A percentile compares a stretch with the other conserved stretches of the same genome.
Conservation (phyloP, 1,140 invertebrate species). For the Micrasema minimum region DNA sequence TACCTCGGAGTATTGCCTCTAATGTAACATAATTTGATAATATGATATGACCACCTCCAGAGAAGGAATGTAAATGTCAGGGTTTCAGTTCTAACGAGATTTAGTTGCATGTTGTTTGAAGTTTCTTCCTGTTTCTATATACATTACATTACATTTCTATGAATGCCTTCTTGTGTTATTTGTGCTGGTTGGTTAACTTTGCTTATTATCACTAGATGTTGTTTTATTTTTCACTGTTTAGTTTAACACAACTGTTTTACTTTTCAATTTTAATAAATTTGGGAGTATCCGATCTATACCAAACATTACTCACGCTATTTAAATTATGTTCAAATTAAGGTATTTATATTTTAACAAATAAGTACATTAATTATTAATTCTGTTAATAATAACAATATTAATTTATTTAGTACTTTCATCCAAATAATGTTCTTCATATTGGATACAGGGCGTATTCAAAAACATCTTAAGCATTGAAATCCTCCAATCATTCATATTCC, state of each 20-base stretch:
- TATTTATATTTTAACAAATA: too few species aligned
- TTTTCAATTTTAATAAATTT: conserved; percentile 2
- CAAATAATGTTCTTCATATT: too few species aligned
- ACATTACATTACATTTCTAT: conserved; percentile 17
- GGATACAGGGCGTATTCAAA: too few species aligned
- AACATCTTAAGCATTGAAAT: too few species aligned
- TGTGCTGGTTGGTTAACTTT: background rate
- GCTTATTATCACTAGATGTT: conserved; percentile 12
- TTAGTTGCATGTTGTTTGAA: conserved; percentile 63
- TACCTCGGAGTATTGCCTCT: too few species aligned
- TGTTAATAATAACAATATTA: too few species aligned
- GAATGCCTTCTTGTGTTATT: conserved; percentile 28
- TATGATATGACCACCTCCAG: background rate
- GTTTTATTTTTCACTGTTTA: background rate
- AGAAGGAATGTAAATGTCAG: background rate
- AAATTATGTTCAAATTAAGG: background rate
- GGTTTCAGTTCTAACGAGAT: conserved; percentile 68
- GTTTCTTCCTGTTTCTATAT: conserved; percentile 41
- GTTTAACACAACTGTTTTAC: background rate
- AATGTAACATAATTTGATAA: too few species aligned
- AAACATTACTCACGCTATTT: conserved; percentile 1
- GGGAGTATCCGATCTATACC: background rate
- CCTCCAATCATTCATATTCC: too few species aligned
- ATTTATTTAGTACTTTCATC: too few species aligned
- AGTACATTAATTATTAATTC: too few species aligned